These are phyloP conservation scores for Polypedilum vanderplanki DNA, from an alignment of 1,140 invertebrate genomes.

Conservation along the genomic window DNA sequence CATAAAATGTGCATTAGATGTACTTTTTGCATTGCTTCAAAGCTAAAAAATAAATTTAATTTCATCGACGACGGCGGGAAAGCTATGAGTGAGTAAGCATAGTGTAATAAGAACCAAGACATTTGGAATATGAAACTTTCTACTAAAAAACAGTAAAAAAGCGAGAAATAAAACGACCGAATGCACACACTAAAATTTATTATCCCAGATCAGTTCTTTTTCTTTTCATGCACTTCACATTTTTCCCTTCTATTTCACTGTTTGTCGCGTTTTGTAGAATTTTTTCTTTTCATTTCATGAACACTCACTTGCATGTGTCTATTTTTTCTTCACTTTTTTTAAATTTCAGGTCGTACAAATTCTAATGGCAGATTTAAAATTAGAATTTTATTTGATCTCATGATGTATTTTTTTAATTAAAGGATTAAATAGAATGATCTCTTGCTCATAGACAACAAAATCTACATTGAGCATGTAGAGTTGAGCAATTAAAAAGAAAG, in stretches of 20 bases:
- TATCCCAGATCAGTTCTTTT: conserved; percentile 29
- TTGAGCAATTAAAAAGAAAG: conserved; percentile 20
- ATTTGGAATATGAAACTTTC: conserved; percentile 6
- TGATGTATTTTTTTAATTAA: background rate
- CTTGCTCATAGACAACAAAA: conserved; percentile 27
- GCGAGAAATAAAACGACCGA: background rate
- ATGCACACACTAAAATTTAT: conserved; percentile 20
- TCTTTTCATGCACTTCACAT: background rate
- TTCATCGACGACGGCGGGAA: background rate
- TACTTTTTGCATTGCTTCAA: background rate
- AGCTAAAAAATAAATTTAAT: background rate
- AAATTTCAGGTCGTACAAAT: too few relatives aligned
- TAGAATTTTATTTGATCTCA: too few relatives aligned
- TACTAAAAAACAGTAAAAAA: background rate
- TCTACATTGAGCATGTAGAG: background rate
- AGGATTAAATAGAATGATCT: background rate
- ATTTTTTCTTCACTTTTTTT: background rate
- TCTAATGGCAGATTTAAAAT: too few relatives aligned
- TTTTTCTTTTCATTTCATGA: background rate
- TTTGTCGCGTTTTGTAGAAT: background rate
- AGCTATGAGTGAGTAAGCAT: background rate
- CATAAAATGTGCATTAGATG: conserved; percentile 27
- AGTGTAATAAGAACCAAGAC: background rate
- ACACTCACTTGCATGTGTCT: background rate
- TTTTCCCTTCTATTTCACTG: background rate